Base-by-base conservation (phyloP, 2,113 vertebrate genomes). In the Tachycineta bicolor region DNA sequence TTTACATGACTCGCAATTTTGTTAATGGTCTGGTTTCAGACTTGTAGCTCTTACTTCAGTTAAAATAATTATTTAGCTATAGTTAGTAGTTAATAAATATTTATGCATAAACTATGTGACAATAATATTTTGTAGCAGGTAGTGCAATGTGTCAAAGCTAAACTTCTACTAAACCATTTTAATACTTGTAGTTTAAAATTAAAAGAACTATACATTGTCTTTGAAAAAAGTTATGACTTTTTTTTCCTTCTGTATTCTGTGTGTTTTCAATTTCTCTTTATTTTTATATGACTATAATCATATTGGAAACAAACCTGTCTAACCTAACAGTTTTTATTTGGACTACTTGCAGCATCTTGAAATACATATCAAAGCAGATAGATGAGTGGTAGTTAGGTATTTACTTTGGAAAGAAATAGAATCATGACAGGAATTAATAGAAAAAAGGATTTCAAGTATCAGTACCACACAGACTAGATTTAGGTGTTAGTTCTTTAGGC, bases 11-110 rank as follows among this genome's bases (percentile, higher is more conserved):
- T 79, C 34, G 16, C 4, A 74, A 49, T 91, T 91, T n/a, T 71
- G 8, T 73, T 69, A 62, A 53, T 1, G 1, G 68, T 52, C 60
- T 69, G 24, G 6, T 69, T 53, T 93, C 43, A 71, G 49, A 25
- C 31, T 77, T 59, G 23, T 33, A 77, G 67, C 20, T 73, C 26
- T 62, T 49, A n/a, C 31, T 70, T 25, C 47, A 79, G 7, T 26
- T 58, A 68, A 87, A 69, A 77, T 78, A 52, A 39, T 79, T 43
- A 22, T 87, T 92, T 46, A 47, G n/a, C 55, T 87, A 81, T 9
- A 81, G 17, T 29, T 59, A 33, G 9, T 33, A 58, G 20, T 18
- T 89, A 65, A 80, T 49, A 19, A 68, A 76, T 33, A 76, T 14
- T 31, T 83, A 85, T 53, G 16, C 29, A 76, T 70, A 50, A 76